Conservation (phyloP, 2,888 invertebrate species). For the Clunio marinus region DNA sequence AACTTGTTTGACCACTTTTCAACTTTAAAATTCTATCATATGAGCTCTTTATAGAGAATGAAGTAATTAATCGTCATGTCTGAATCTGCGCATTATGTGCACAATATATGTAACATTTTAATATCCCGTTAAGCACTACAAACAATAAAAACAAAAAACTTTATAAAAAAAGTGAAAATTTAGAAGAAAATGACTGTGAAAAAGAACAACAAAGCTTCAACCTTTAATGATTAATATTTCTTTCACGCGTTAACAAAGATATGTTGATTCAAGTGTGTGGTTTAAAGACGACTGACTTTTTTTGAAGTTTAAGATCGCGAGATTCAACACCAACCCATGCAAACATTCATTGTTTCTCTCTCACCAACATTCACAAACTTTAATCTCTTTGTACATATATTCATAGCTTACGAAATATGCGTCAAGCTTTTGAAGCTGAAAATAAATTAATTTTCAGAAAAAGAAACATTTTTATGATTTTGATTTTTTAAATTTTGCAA, state of each 20-base stretch:
- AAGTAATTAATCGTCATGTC: no score
- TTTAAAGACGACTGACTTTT: not conserved
- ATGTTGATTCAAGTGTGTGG: conserved; percentile 21
- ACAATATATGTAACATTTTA: no score
- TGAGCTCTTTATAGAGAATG: no score
- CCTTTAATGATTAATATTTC: not conserved
- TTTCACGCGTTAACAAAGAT: not conserved
- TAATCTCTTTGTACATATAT: no score
- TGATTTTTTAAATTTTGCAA: conserved; percentile 9
- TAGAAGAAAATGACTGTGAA: not conserved
- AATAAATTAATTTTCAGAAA: no score
- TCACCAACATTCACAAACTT: no score
- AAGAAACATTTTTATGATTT: no score
- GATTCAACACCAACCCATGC: not conserved
- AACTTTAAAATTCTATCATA: no score
- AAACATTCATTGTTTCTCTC: conserved; percentile 4
- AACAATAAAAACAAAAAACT: conserved; percentile 5
- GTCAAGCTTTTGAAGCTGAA: no score
- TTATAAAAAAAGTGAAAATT: not conserved
- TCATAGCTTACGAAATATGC: no score
- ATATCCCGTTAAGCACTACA: no score
- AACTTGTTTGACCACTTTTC: not conserved
- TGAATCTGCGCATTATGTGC: no score
- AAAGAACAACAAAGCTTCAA: not conserved
- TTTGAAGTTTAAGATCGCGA: conserved; percentile 24